Evolutionary conservation across 53 echinoderm and acorn worm species (phyloP).

Genomic region (Apostichopus leukothele): DNA sequence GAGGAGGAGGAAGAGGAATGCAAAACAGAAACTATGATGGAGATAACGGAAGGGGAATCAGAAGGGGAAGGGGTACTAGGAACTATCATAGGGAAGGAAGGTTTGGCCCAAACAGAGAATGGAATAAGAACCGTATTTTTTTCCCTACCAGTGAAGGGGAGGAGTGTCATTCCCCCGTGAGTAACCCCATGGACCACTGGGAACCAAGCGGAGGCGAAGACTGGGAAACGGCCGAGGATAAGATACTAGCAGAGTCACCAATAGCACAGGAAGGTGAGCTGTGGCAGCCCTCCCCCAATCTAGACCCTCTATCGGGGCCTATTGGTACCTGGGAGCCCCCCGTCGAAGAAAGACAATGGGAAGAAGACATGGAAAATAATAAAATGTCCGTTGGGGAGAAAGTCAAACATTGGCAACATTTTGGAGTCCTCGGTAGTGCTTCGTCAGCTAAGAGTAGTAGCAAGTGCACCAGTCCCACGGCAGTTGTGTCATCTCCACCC

Average conservation of each 20-base stretch:
- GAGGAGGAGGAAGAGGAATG: constrained; percentile 53
- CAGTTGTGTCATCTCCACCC: neutral
- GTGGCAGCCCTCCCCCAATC: constrained; percentile 41
- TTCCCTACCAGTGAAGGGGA: constrained; percentile 21
- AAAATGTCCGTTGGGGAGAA: constrained; percentile 46
- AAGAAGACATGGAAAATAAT: constrained; percentile 47
- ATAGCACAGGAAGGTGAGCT: constrained; percentile 28
- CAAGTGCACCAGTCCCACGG: neutral
- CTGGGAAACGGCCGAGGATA: constrained; percentile 44
- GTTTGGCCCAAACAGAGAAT: constrained; percentile 12
- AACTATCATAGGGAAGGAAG: constrained; percentile 32
- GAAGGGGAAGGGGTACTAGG: constrained; percentile 41
- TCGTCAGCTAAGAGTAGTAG: neutral
- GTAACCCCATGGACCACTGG: constrained; percentile 45
- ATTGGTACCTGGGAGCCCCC: constrained; percentile 49
- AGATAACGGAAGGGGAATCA: constrained; percentile 50
- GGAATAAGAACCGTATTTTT: constrained; percentile 27
- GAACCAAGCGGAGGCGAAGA: constrained; percentile 51
- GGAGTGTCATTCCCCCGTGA: constrained; percentile 14
- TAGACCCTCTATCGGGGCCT: constrained; percentile 42
- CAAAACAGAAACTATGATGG: constrained; percentile 53
- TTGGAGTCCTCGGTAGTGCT: constrained; percentile 3
- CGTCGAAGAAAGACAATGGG: constrained; percentile 41
- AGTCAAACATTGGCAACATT: constrained; percentile 40
- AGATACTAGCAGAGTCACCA: constrained; percentile 27